phyloP scores from a whole-genome alignment of 2,797 vertebrate genomes.

The Eulemur mongoz region DNA sequence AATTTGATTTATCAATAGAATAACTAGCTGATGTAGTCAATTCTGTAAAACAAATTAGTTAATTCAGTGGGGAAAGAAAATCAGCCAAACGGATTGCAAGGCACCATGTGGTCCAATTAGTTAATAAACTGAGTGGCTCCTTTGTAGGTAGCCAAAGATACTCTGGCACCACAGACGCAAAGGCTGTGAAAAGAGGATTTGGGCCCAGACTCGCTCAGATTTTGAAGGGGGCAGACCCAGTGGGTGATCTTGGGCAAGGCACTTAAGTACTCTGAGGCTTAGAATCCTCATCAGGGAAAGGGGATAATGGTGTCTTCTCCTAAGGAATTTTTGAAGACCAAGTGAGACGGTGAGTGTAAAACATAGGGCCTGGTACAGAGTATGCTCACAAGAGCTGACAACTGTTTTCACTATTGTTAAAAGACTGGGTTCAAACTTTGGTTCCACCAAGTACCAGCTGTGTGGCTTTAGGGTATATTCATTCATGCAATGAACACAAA shows the following conservation, averaged over 20 bases:
- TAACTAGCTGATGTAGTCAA: slow-evolving; percentile 23
- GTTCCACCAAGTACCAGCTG: background rate
- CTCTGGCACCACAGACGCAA: background rate
- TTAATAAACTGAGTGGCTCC: slow-evolving; percentile 21
- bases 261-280: background rate
- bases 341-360: background rate
- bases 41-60: slow-evolving; percentile 54
- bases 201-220: background rate
- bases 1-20: slow-evolving; percentile 50
- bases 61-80: slow-evolving; percentile 19
- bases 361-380: background rate
- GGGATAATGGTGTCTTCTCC: background rate
- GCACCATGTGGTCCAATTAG: background rate
- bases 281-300: background rate
- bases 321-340: background rate
- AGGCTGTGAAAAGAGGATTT: background rate
- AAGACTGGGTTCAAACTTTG: background rate
- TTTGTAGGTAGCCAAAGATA: background rate
- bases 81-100: background rate
- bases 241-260: background rate
- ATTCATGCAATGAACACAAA: background rate
- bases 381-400: background rate
- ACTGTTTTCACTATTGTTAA: background rate
- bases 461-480: background rate
- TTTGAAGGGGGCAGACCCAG: background rate